Base-by-base conservation (phyloP, 2,797 vertebrate species). In the Enteromius mattozi region DNA sequence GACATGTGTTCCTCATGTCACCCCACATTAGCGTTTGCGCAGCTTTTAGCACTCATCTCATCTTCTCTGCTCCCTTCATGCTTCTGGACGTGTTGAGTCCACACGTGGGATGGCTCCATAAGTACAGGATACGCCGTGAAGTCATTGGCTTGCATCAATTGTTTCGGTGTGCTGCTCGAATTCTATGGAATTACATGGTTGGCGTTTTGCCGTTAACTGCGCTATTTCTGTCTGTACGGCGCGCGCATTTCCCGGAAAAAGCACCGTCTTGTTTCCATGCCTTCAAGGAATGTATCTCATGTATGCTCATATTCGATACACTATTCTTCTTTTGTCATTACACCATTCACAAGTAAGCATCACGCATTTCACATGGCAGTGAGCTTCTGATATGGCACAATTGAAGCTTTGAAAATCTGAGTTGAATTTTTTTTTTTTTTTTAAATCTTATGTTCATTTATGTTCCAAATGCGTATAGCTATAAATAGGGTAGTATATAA, bases 281-380 rank as follows among this genome's bases (percentile, higher is more conserved):
- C 9, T 90, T 88, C 0, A 80, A 86, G 69, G 93, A 95, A 3
- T 92, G 95, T 0, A 7, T 82, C 3, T 88, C 89, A 0, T 92
- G 92, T 37, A 78, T 94, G 1, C 90, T 96, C 71, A 54, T 96
- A 0, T 96, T 96, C 81, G 95, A 96, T 89, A 68, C 80, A 8
- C 30, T 95, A 19, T 95, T 93, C 87, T 96, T 92, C 56, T 0
- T 89, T 0, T 92, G 91, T 91, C 95, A 96, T 87, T 80, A 92
- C 10, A 49, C 2, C 71, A 85, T 94, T 87, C 95, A 96, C 92
- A 92, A 93, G 95, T 96, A 88, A 93, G 51, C 27, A 35, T 10
- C 4, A 35, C 54, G 4, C 27, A 16, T 79, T 4, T 51, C 30
- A 4, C 30, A 37, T 75, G 5, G 3, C 30, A 54, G 1, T 2